Conservation (phyloP, 2,113 vertebrate species). For the Cariama cristata region DNA sequence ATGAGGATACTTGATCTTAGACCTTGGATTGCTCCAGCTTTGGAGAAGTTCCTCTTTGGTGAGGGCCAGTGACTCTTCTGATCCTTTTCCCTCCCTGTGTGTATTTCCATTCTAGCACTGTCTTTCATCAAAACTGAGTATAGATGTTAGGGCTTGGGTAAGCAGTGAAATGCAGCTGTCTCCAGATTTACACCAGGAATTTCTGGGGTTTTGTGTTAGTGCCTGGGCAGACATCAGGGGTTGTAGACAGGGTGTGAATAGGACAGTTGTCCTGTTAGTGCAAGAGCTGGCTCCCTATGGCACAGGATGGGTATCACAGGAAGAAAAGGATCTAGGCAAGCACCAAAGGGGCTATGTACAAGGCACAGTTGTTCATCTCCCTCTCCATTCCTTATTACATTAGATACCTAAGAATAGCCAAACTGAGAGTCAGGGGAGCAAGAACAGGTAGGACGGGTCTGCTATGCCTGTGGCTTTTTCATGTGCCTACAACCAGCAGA, state of each 20-base stretch:
- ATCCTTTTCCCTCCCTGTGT: not conserved
- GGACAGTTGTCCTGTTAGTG: not conserved
- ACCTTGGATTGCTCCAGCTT: not conserved
- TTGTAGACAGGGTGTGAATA: not conserved
- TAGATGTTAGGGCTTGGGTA: fast-evolving
- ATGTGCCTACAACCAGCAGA: not conserved
- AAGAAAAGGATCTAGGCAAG: not conserved
- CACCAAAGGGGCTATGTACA: fast-evolving
- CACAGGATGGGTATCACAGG: not conserved
- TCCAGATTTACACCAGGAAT: not conserved
- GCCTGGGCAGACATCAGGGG: not conserved
- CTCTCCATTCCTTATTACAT: not conserved
- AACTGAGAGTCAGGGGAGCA: not conserved
- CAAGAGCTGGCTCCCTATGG: not conserved
- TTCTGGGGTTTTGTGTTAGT: not conserved
- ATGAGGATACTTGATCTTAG: not conserved
- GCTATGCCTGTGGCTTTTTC: slow-evolving; percentile 28
- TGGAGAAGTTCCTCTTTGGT: not conserved
- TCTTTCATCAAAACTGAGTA: not conserved
- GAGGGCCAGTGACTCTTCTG: not conserved
- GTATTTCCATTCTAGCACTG: not conserved
- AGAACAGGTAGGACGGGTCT: slow-evolving; percentile 48
- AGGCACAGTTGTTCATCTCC: not conserved
- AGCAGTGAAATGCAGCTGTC: not conserved
- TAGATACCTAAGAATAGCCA: not conserved